Conservation (phyloP, 2,888 invertebrate genomes). For the Agelastica alni region DNA sequence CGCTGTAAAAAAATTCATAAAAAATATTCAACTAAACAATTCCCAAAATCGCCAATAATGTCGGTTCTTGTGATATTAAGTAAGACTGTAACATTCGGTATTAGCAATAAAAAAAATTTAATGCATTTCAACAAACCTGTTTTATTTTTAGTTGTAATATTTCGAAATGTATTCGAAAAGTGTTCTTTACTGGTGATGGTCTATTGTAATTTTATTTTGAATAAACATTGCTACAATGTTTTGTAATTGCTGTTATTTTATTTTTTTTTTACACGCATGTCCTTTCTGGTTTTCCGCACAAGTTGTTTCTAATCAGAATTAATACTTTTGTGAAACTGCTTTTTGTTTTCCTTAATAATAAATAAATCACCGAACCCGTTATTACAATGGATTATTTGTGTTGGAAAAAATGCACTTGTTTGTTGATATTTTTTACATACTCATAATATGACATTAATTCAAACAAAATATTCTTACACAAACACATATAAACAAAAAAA, state of each 20-base stretch:
- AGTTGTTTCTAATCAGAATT: conserved; percentile 26
- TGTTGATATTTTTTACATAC: too few relatives aligned
- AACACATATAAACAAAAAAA: too few relatives aligned
- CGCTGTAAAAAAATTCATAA: too few relatives aligned
- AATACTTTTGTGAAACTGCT: conserved; percentile 4
- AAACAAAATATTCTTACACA: too few relatives aligned
- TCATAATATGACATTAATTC: too few relatives aligned
- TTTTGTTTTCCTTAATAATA: background rate
- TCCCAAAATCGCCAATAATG: too few relatives aligned
- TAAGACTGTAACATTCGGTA: too few relatives aligned
- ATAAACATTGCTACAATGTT: conserved; percentile 57
- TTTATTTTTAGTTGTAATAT: background rate
- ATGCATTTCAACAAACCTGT: conserved; percentile 17
- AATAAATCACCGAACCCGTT: too few relatives aligned
- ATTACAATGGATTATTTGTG: too few relatives aligned
- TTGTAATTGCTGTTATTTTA: conserved; percentile 53
- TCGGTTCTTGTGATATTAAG: too few relatives aligned
- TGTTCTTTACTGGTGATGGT: conserved; percentile 51
- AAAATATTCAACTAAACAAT: too few relatives aligned
- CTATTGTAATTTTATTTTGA: conserved; percentile 54
- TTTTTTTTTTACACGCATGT: conserved; percentile 52
- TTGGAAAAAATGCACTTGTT: too few relatives aligned
- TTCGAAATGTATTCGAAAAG: conserved; percentile 21
- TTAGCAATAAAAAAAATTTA: background rate
- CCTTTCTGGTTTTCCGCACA: conserved; percentile 43